Conservation (phyloP, 2,888 invertebrate genomes). For the Cataglyphis altisquamis region DNA sequence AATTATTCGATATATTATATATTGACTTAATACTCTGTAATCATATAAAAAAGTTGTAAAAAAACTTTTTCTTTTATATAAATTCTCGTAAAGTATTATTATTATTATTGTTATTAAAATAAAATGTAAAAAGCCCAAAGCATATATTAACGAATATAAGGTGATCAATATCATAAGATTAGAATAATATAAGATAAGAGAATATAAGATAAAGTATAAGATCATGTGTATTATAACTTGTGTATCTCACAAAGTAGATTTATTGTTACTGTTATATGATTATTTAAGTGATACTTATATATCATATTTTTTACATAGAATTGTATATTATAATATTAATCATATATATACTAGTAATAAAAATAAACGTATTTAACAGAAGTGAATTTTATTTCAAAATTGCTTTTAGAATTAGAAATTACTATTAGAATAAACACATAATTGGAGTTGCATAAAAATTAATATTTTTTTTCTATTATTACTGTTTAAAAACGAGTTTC, state of each 20-base stretch:
- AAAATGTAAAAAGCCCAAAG: not conserved
- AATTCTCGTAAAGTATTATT: constrained; percentile 35
- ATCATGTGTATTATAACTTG: constrained; percentile 32
- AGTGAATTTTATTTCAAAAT: not conserved
- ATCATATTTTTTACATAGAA: constrained; percentile 52
- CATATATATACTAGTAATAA: constrained; percentile 24
- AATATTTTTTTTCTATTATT: not conserved
- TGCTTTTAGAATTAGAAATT: not conserved
- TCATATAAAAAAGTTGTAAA: not conserved
- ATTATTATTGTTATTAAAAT: not conserved
- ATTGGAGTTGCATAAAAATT: not conserved
- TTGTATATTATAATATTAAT: constrained; percentile 31
- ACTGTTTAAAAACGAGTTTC: not conserved
- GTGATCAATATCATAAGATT: not conserved
- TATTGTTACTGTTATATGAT: constrained; percentile 43
- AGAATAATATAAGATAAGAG: too few species aligned
- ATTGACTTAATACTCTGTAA: constrained; percentile 20
- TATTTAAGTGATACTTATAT: constrained; percentile 48
- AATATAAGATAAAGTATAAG: not conserved
- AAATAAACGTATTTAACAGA: constrained; percentile 15
- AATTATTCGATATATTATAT: constrained; percentile 1
- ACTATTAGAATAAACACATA: not conserved
- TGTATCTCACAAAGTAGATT: constrained; percentile 31
- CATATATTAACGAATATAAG: not conserved
- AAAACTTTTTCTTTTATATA: not conserved